Conservation (phyloP, 1,140 invertebrate species). For the Nymphalis io region DNA sequence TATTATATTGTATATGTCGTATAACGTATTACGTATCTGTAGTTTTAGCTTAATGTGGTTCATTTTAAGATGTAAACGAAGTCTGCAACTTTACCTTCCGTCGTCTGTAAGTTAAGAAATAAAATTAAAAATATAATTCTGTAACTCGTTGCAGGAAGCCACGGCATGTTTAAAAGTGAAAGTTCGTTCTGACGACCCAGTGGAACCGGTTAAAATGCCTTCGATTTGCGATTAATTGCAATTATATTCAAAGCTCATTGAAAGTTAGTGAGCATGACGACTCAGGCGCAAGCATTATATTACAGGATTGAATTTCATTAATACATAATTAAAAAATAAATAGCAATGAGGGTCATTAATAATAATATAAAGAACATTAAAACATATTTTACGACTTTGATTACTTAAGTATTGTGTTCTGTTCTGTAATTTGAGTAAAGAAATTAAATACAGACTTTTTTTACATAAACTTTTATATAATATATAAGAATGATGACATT, state of each 20-base stretch:
- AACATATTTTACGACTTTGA: too few species aligned
- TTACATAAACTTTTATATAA: too few species aligned
- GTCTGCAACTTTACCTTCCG: not conserved
- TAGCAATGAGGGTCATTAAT: not conserved
- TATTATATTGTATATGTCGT: too few species aligned
- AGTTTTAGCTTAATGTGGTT: not conserved
- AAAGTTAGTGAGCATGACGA: slow-evolving; percentile 36
- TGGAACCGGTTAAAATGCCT: slow-evolving; percentile 48
- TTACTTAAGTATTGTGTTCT: too few species aligned
- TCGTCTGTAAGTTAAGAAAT: not conserved
- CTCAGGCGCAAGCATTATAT: slow-evolving; percentile 7
- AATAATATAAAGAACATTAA: not conserved
- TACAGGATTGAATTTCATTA: slow-evolving; percentile 10
- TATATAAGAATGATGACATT: not conserved
- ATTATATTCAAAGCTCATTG: slow-evolving; percentile 51
- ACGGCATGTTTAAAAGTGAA: slow-evolving; percentile 56
- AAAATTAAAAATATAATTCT: slow-evolving; percentile 26
- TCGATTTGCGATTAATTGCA: slow-evolving; percentile 53
- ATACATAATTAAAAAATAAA: not conserved
- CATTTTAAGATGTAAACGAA: not conserved
- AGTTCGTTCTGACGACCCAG: slow-evolving; percentile 44
- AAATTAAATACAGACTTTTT: too few species aligned
- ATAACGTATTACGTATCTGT: not conserved
- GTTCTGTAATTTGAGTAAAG: too few species aligned
- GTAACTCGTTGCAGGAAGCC: slow-evolving; percentile 32